A percentile compares a stretch with the other conserved stretches of the same genome.
Evolutionary conservation across 2,113 vertebrate species (phyloP).

Genomic region (Cygnus buccinator): DNA sequence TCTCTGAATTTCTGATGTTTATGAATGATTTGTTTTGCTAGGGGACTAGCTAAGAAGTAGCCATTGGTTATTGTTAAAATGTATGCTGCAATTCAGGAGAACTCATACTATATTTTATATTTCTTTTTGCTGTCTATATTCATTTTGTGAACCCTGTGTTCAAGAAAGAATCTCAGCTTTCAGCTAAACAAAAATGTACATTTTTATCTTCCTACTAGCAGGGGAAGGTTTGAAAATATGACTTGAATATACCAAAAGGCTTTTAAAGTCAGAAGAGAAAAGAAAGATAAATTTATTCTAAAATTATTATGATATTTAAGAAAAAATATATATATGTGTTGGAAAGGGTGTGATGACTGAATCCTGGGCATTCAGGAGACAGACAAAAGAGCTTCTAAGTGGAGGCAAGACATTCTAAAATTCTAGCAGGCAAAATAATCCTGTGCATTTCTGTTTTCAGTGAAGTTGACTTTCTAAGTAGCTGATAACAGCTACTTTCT

Average conservation of each 20-base stretch:
- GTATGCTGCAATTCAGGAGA: not conserved
- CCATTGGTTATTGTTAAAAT: not conserved
- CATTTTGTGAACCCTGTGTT: not conserved
- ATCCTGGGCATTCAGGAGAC: not conserved
- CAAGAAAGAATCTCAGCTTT: not conserved
- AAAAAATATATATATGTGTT: not conserved
- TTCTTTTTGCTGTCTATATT: not conserved
- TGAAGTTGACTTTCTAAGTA: not conserved
- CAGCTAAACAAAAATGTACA: not conserved
- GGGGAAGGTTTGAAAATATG: not conserved
- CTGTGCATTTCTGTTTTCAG: not conserved
- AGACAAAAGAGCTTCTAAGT: not conserved
- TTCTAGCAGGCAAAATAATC: not conserved
- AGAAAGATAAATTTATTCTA: not conserved
- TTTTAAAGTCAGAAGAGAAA: not conserved
- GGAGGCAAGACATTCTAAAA: not conserved
- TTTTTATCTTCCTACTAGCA: not conserved
- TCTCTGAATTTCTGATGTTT: not conserved
- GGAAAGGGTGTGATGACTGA: not conserved
- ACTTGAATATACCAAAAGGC: not conserved
- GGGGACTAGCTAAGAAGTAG: not conserved
- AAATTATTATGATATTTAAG: not conserved
- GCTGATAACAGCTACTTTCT: not conserved
- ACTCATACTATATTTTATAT: not conserved
- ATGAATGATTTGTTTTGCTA: not conserved